A percentile compares a stretch with the other conserved stretches of the same genome.
These are phyloP conservation scores for Acyrthosiphon pisum DNA, from an alignment of 1,140 invertebrate genomes.

Conservation along the genomic window DNA sequence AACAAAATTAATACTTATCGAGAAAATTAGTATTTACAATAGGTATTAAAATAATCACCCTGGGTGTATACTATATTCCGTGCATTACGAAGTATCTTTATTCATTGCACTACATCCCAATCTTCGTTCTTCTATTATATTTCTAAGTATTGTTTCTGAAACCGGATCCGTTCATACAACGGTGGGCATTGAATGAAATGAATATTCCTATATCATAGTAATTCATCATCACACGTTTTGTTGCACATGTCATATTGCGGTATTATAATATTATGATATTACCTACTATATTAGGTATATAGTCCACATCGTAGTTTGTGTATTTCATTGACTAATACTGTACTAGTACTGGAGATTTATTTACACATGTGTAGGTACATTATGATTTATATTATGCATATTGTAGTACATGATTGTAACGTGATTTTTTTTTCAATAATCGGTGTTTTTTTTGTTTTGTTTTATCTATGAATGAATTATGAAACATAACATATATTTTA, in stretches of 20 bases:
- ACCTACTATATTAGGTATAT: not conserved
- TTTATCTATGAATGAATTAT: not conserved
- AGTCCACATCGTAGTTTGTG: not conserved
- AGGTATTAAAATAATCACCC: not conserved
- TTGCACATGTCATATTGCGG: not conserved
- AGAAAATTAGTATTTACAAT: not conserved
- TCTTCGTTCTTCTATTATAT: not conserved
- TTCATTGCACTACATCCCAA: not conserved
- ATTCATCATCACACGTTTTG: slow-evolving; percentile 2
- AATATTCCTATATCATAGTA: not conserved
- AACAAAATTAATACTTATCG: not conserved
- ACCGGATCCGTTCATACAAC: not conserved
- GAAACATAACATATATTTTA: not conserved
- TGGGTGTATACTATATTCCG: not conserved
- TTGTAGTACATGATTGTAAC: not conserved
- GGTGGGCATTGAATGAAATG: not conserved
- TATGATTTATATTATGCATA: not conserved
- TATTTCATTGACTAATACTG: not conserved
- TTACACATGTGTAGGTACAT: not conserved
- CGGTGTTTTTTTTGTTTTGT: not conserved
- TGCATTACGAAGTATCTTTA: too few species aligned
- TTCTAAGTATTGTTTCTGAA: not conserved
- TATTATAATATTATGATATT: not conserved
- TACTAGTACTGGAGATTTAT: not conserved
- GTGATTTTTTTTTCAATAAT: not conserved